Percentiles rank a stretch among this genome's conserved stretches.
Evolutionary conservation across 2,797 vertebrate species (phyloP).

Genomic region (Chaenodraco wilsoni): DNA sequence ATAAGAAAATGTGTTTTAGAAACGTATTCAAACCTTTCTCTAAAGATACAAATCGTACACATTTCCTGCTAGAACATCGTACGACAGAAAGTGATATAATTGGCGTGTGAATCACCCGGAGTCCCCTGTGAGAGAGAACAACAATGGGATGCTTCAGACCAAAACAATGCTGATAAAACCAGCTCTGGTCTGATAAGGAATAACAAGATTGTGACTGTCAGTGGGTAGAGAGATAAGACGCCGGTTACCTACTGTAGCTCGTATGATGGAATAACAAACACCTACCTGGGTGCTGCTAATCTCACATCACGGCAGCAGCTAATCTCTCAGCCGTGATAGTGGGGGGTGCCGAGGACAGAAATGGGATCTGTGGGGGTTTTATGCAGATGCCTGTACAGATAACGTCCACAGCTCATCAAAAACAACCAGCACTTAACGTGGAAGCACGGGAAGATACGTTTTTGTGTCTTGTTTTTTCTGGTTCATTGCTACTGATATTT

Average conservation of each 20-base stretch:
- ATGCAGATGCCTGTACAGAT: conserved; percentile 59
- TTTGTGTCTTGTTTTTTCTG: conserved; percentile 34
- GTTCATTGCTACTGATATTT: conserved; percentile 35
- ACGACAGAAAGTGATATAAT: conserved; percentile 29
- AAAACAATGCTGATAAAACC: conserved; percentile 42
- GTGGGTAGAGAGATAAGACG: conserved; percentile 40
- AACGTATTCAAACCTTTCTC: conserved; percentile 35
- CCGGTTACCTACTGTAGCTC: conserved; percentile 31
- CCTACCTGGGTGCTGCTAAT: conserved; percentile 25
- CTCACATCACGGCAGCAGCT: conserved; percentile 44
- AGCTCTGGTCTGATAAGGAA: conserved; percentile 36
- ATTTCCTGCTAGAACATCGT: conserved; percentile 26
- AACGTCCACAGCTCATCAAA: conserved; percentile 56
- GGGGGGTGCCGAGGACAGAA: conserved; percentile 53
- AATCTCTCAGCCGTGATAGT: conserved; percentile 61
- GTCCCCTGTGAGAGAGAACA: conserved; percentile 15
- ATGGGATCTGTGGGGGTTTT: conserved; percentile 42
- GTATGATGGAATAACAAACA: conserved; percentile 41
- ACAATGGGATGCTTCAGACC: conserved; percentile 46
- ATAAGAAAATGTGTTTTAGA: conserved; percentile 57
- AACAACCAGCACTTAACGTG: conserved; percentile 52
- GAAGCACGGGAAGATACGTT: conserved; percentile 43
- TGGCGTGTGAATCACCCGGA: conserved; percentile 35
- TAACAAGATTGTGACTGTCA: conserved; percentile 50
- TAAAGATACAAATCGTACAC: conserved; percentile 42